Evolutionary conservation across 2,888 invertebrate species (phyloP).

Genomic region (Pseudococcus jackbeardsleyi): DNA sequence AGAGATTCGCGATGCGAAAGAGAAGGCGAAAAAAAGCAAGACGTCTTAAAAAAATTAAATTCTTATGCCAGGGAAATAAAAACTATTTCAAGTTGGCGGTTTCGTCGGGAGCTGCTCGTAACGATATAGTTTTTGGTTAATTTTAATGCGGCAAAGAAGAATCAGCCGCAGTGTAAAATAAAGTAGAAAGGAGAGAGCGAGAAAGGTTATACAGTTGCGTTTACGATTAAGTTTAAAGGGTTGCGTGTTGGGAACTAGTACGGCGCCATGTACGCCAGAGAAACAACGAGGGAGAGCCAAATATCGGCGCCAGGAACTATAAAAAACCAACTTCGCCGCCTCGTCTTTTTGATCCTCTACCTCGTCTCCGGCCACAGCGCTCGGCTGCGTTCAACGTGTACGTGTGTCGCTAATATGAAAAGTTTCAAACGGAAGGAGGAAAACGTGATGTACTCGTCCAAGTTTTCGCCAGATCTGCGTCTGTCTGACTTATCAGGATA

Average conservation of each 20-base stretch:
- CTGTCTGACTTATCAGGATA: background rate
- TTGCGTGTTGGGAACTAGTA: slow-evolving; percentile 62
- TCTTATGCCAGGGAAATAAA: background rate
- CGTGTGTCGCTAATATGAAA: slow-evolving; percentile 28
- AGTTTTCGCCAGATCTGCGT: background rate
- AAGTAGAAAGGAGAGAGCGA: slow-evolving; percentile 3
- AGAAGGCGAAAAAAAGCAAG: background rate
- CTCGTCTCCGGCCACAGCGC: background rate
- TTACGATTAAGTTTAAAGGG: slow-evolving; percentile 63
- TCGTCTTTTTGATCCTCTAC: slow-evolving; percentile 16
- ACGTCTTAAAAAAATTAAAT: slow-evolving; percentile 14
- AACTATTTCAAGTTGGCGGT: background rate
- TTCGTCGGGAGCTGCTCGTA: background rate
- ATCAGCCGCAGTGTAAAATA: background rate
- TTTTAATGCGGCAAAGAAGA: slow-evolving; percentile 44
- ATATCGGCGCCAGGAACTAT: slow-evolving; percentile 61
- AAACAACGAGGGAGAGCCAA: slow-evolving; percentile 49
- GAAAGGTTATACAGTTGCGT: slow-evolving; percentile 57
- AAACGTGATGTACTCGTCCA: background rate
- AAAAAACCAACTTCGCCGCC: slow-evolving; percentile 48
- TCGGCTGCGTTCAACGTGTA: background rate
- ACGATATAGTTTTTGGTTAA: slow-evolving; percentile 37
- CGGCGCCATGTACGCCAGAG: slow-evolving; percentile 53
- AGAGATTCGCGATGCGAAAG: background rate
- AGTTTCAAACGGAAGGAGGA: background rate